Evolutionary conservation across 2,113 vertebrate species (phyloP).

Genomic region (Uria lomvia): DNA sequence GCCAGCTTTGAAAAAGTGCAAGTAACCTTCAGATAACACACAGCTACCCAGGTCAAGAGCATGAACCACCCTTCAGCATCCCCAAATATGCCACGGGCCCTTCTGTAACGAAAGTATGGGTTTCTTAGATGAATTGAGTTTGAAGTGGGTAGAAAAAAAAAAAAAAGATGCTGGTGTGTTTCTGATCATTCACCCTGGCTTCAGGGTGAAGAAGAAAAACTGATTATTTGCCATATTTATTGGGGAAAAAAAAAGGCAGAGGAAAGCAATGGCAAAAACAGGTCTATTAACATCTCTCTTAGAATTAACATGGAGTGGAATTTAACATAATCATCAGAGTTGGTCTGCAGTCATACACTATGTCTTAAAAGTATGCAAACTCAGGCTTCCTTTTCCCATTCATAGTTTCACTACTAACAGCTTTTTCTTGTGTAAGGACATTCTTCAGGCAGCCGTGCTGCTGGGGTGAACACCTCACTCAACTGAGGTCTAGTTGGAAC

Average conservation of each 20-base stretch:
- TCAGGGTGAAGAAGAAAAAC: not conserved
- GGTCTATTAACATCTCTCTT: not conserved
- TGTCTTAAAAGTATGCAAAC: not conserved
- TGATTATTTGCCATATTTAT: not conserved
- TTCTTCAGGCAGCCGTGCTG: not conserved
- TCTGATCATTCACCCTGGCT: not conserved
- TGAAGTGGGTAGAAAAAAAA: not conserved
- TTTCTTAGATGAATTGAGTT: accelerated
- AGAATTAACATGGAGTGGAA: not conserved
- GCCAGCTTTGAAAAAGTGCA: not conserved
- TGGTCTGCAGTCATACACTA: not conserved
- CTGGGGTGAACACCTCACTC: not conserved
- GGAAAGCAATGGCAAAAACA: not conserved
- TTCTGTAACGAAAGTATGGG: not conserved
- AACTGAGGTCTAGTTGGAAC: not conserved
- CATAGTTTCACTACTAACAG: not conserved
- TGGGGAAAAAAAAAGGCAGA: not conserved
- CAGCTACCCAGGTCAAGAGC: not conserved
- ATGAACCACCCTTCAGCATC: not conserved
- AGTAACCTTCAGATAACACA: not conserved
- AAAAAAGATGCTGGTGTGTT: not conserved
- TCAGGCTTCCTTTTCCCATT: not conserved
- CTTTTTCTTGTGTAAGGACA: not conserved
- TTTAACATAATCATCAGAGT: accelerated
- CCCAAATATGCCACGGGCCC: no score